Percentiles rank a stretch among this genome's conserved stretches.
Conservation (phyloP, 1,140 invertebrate species). For the Potamilus streckersoni region DNA sequence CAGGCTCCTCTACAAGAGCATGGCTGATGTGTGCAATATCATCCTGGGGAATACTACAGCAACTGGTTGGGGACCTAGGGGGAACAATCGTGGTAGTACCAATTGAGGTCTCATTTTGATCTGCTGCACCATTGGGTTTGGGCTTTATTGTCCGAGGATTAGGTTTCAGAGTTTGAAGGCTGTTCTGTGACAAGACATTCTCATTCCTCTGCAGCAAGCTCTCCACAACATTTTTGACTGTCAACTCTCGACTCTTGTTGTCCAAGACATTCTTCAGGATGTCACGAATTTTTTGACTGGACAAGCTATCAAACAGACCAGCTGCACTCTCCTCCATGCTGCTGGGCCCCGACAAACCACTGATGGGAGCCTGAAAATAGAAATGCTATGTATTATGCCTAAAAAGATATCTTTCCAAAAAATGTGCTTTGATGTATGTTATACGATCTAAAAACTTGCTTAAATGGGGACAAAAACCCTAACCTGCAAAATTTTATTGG, state of each 20-base stretch:
- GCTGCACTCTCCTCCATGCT: too few species aligned
- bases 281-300: constrained; percentile 24
- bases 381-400: too few species aligned
- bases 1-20: constrained; percentile 46
- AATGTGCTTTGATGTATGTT: too few species aligned
- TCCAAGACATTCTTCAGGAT: constrained; percentile 28
- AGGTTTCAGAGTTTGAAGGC: constrained; percentile 44
- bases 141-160: constrained; percentile 30
- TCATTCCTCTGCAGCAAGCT: constrained; percentile 51
- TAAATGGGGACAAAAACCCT: too few species aligned
- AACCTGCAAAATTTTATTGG: too few species aligned
- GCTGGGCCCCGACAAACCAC: too few species aligned
- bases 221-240: constrained; percentile 50
- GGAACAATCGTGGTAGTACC: constrained; percentile 26
- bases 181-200: constrained; percentile 42
- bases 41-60: constrained; percentile 35
- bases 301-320: too few species aligned
- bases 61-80: constrained; percentile 46
- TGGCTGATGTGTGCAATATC: constrained; percentile 45
- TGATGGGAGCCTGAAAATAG: too few species aligned
- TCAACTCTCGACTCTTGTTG: constrained; percentile 23
- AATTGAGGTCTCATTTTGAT: constrained; percentile 10
- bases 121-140: constrained; percentile 7
- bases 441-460: too few species aligned
- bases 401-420: too few species aligned